Base-by-base conservation (phyloP, 2,888 invertebrate genomes). In the Panzeria rudis region DNA sequence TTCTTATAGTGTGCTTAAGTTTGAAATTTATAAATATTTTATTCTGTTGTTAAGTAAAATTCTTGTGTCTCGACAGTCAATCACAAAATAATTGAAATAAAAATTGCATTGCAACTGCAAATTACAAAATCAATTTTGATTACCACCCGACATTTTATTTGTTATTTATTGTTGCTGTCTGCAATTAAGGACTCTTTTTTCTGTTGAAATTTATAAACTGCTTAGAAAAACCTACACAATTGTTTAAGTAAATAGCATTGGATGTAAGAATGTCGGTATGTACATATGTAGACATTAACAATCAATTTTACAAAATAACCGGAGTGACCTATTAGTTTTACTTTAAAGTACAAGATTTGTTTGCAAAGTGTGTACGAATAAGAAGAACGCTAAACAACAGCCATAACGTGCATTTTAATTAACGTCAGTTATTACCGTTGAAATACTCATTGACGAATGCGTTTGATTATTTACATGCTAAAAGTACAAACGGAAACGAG, bases 81-180 rank as follows among this genome's bases (percentile, higher is more conserved):
- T 80, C 80, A 83, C 73, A 83, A 75, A 81, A 69, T 78, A 83
- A 81, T 83, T 86, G 80, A 86, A 83, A 73, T 77, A 64, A 80
- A 86, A 86, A 81, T 86, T 86, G 80, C 76, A 80, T 52, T 79
- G 56, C 54, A 69, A 29, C 54, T 50, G 71, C 59, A 83, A 71
- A 77, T 77, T 61, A 52, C 13, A 56, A 66, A 80, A 72, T 23
- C 61, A 84, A 64, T 79, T 84, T 54, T 50, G 69, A 52, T 73
- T 66, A 17, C 68, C 61, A 44, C 44, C 32, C 61, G 29, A 69
- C 41, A 54, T 11, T 25, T 23, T 62, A 69, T 52, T 52, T 54
- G 75, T 11, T 66, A 29, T 76, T 76, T 66, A 20, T 50, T 75
- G 62, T 76, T 64, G 17, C 23, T 71, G 52, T 61, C 59, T 80